A percentile compares a stretch with the other conserved stretches of the same genome.
Evolutionary conservation across 2,888 invertebrate species (phyloP).

Genomic region (Fragum fragum): DNA sequence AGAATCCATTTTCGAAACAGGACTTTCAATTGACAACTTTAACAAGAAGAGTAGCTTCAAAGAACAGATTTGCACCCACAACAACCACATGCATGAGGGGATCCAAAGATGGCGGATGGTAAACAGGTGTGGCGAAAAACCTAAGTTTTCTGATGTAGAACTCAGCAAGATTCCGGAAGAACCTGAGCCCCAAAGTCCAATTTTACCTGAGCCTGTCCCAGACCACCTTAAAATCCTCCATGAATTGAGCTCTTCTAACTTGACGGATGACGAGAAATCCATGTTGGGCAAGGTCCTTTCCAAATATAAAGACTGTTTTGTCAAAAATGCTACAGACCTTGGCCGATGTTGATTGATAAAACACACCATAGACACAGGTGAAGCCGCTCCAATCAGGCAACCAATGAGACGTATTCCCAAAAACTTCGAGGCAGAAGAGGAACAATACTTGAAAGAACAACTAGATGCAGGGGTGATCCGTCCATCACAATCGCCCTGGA

Average conservation of each 20-base stretch:
- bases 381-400: conserved; percentile 35
- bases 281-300: neutral
- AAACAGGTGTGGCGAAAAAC: neutral
- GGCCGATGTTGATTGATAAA: conserved; percentile 30
- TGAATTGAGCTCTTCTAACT: neutral
- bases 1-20: neutral
- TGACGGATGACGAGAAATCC: neutral
- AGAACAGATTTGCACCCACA: neutral
- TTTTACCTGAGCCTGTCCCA: neutral
- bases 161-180: neutral
- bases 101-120: neutral
- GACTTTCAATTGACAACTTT: neutral
- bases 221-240: neutral
- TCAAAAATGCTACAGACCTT: conserved; percentile 20
- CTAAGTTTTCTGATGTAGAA: neutral
- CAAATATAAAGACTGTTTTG: neutral
- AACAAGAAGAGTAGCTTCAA: neutral
- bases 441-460: conserved; percentile 36
- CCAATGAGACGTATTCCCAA: conserved; percentile 19
- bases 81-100: neutral
- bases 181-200: neutral
- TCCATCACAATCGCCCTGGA: conserved; percentile 38
- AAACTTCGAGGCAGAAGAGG: conserved; percentile 39
- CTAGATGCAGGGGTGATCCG: conserved; percentile 21
- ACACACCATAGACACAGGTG: conserved; percentile 37